phyloP scores from a whole-genome alignment of 2,888 invertebrate genomes.

The Alloplasta piceator region DNA sequence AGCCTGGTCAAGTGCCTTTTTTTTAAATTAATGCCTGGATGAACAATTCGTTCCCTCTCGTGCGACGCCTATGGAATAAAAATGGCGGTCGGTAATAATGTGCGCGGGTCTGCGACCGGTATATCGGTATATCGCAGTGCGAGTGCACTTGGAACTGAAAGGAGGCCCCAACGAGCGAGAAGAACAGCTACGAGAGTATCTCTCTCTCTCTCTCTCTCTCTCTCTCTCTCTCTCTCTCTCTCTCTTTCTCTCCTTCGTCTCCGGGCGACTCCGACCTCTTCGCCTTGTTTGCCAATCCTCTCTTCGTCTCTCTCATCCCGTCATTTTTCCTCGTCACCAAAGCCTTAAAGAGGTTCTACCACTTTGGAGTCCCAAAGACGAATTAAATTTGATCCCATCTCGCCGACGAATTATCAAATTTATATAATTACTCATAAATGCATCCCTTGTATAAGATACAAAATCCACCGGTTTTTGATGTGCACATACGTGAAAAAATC shows the following conservation, averaged over 20 bases:
- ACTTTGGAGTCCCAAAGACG: not conserved
- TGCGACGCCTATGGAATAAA: constrained; percentile 65
- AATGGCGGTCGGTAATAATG: constrained; percentile 53
- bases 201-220: constrained; percentile 46
- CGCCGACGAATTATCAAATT: too few species aligned
- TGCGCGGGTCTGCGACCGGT: constrained; percentile 62
- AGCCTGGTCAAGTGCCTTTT: too few species aligned
- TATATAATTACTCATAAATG: too few species aligned
- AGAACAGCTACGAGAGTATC: constrained; percentile 11
- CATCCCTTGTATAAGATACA: too few species aligned
- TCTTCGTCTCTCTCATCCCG: constrained; percentile 11
- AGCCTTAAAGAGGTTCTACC: constrained; percentile 1
- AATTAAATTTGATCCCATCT: too few species aligned
- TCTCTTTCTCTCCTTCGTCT: constrained; percentile 41
- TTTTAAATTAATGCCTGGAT: too few species aligned
- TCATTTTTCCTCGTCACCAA: not conserved
- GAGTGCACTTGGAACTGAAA: constrained; percentile 49
- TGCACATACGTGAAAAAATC: too few species aligned
- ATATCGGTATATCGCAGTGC: constrained; percentile 50
- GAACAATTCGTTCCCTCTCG: not conserved
- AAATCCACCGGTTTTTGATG: too few species aligned
- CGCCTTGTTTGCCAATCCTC: constrained; percentile 33
- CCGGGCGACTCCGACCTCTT: constrained; percentile 18
- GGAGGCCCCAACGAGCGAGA: constrained; percentile 20
- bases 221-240: constrained; percentile 38